Conservation (phyloP, 2,888 invertebrate species). For the Biston stratarius region DNA sequence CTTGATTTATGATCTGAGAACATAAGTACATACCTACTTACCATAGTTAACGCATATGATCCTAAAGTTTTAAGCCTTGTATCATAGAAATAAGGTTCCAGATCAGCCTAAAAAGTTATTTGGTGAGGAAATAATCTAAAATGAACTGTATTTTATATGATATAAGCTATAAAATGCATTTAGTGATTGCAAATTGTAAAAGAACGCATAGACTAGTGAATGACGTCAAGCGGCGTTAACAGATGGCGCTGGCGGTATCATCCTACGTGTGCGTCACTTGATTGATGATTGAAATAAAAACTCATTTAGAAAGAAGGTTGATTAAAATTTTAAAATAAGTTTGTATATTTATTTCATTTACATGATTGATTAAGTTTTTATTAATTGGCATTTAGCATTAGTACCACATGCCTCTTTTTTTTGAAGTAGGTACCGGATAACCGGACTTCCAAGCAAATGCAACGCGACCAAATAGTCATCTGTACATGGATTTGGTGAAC, state of each 20-base stretch:
- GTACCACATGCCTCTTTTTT: too few relatives aligned
- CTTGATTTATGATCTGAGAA: constrained; percentile 49
- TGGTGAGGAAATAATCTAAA: not conserved
- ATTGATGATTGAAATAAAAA: constrained; percentile 49
- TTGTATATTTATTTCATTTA: too few relatives aligned
- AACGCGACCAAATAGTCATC: too few relatives aligned
- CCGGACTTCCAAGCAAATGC: too few relatives aligned
- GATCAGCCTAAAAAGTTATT: not conserved
- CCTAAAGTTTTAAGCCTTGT: constrained; percentile 20
- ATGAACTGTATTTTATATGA: constrained; percentile 9
- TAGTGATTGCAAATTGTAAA: not conserved
- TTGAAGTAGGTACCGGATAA: too few relatives aligned
- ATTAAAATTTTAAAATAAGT: too few relatives aligned
- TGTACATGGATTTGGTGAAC: too few relatives aligned
- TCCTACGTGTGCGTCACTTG: constrained; percentile 58
- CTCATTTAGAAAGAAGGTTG: not conserved
- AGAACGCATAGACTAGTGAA: not conserved
- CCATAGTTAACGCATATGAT: constrained; percentile 8
- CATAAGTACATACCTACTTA: too few relatives aligned
- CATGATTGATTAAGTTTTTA: too few relatives aligned
- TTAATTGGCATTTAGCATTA: too few relatives aligned
- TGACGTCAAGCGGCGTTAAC: constrained; percentile 61
- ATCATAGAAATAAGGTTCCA: constrained; percentile 8
- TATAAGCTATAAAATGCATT: constrained; percentile 8
- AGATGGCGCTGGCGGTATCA: constrained; percentile 63